phyloP scores from a whole-genome alignment of 2,113 vertebrate genomes.

The Oryzias celebensis region DNA sequence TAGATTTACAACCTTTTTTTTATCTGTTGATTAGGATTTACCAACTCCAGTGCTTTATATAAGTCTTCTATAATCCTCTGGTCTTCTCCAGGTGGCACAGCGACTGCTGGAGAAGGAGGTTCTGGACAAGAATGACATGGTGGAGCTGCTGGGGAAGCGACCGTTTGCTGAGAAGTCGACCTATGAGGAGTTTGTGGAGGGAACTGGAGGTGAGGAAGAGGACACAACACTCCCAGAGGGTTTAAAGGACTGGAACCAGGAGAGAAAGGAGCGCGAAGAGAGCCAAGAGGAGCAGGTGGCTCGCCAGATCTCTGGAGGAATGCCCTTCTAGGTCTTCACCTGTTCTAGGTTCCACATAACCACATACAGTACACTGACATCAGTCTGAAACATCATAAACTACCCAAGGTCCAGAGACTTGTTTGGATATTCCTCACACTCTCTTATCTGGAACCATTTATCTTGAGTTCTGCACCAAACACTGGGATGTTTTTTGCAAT shows the following conservation, averaged over 20 bases:
- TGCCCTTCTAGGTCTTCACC: slow-evolving; percentile 78
- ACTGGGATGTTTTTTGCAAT: background rate
- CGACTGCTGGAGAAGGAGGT: slow-evolving; percentile 94
- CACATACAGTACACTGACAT: too few species aligned
- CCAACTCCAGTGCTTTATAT: too few species aligned
- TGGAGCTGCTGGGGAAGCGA: slow-evolving; percentile 88
- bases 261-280: slow-evolving; percentile 84
- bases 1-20: too few species aligned
- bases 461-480: background rate
- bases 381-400: background rate
- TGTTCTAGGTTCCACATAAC: background rate
- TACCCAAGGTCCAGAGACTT: background rate
- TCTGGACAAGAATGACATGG: slow-evolving; percentile 93
- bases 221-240: slow-evolving; percentile 93
- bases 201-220: slow-evolving; percentile 92
- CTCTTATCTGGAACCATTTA: background rate
- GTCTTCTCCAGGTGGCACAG: slow-evolving; percentile 84
- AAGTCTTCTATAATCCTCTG: background rate
- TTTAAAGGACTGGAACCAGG: slow-evolving; percentile 96
- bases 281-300: slow-evolving; percentile 80
- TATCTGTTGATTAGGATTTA: too few species aligned
- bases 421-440: too few species aligned
- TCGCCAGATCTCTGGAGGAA: slow-evolving; percentile 80
- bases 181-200: slow-evolving; percentile 96
- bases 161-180: slow-evolving; percentile 95